Evolutionary conservation across 2,113 vertebrate species (phyloP), one percentile per base, ranked within the genome.

Genomic region (Oryzias woworae): DNA sequence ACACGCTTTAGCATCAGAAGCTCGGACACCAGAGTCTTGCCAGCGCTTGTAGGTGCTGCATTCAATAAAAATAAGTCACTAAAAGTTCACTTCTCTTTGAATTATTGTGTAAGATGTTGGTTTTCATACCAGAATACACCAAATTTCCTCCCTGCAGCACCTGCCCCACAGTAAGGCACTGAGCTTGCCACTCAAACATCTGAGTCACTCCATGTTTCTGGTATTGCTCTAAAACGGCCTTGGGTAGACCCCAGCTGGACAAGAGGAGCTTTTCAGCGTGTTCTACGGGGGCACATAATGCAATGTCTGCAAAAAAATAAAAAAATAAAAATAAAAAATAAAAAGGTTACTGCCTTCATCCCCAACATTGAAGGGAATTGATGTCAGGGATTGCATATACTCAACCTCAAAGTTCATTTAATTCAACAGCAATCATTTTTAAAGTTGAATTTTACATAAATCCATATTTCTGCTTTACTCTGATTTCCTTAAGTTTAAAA

Each of bases 111-210:
- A 26, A 14, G 10, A 14, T 7, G 36, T 15, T 14, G 7, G 5
- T 41, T 22, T 59, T 16, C 76, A 87, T 92, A 98, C 96, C 97
- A 80, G 97, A 98, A 86, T 98, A 99, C 53, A 98, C 93, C 4
- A 99, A 84, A 86, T 98, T 98, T 66, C 89, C 94, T 44, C 97
- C 97, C 78, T 93, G 94, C 71, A 99, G 85, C 61, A 96, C 97
- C 68, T 84, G 90, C 59, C 94, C 94, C 2, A 95, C 86, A 84
- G 93, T 91, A 58, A 99, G 93, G 62, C 97, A 99, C 76, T 98
- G 94, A 70, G 96, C 96, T 87, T 99, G 96, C 97, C 97, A 98
- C 70, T 96, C 93, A 84, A 99, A 99, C 95, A 98, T 98, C 66
- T 73, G 92, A 48, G 91, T 90, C 44, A 99, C 93, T 54, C 94